phyloP scores from a whole-genome alignment of 2,888 invertebrate genomes.

The Hirtodrosophila cameraria region DNA sequence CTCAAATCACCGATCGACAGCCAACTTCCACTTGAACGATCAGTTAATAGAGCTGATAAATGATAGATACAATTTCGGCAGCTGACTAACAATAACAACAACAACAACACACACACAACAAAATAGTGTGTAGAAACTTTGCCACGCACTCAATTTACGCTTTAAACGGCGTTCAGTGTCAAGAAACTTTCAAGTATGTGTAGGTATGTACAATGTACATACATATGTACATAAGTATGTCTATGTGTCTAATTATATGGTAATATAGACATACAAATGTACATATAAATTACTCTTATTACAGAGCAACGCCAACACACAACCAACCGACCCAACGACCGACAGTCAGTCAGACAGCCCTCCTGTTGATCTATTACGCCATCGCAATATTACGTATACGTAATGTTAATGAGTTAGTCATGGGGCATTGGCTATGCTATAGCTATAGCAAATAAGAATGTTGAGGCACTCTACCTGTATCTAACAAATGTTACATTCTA shows the following conservation, averaged over 20 bases:
- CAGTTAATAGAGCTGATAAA: slow-evolving; percentile 78
- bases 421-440: slow-evolving; percentile 39
- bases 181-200: slow-evolving; percentile 68
- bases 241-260: slow-evolving; percentile 73
- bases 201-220: background rate
- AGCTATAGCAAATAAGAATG: background rate
- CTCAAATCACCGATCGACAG: slow-evolving; percentile 57
- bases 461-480: slow-evolving; percentile 2
- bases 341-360: slow-evolving; percentile 41
- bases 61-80: slow-evolving; percentile 70
- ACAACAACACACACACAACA: background rate
- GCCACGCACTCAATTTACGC: slow-evolving; percentile 41
- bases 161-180: slow-evolving; percentile 60
- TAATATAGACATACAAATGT: slow-evolving; percentile 73
- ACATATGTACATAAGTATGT: slow-evolving; percentile 5
- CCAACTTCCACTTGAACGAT: slow-evolving; percentile 66
- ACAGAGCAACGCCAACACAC: slow-evolving; percentile 49
- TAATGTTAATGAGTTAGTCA: slow-evolving; percentile 64
- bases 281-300: slow-evolving; percentile 80
- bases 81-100: slow-evolving; percentile 9
- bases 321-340: slow-evolving; percentile 8
- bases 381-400: slow-evolving; percentile 59
- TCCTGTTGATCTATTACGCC: slow-evolving; percentile 73
- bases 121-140: slow-evolving; percentile 16
- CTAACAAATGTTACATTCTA: background rate